These are phyloP conservation scores for Pardalotus punctatus DNA, from an alignment of 2,113 vertebrate genomes.

Conservation along the genomic window DNA sequence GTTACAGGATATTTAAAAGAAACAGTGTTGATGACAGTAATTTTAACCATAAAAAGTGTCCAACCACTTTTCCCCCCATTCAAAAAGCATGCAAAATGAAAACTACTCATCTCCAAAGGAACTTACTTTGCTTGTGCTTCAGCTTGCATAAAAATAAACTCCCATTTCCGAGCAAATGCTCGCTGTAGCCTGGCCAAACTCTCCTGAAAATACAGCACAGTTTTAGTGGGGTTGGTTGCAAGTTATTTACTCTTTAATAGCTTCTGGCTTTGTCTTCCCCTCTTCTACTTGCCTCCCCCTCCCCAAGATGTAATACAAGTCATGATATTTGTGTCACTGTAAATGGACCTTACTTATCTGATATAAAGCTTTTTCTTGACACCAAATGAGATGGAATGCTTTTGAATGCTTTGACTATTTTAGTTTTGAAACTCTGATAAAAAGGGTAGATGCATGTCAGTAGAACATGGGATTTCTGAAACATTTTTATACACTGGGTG, in stretches of 20 bases:
- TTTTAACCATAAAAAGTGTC: background rate
- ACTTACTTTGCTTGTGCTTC: slow-evolving; percentile 99
- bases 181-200: slow-evolving; percentile 95
- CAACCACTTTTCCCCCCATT: background rate
- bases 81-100: background rate
- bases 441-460: background rate
- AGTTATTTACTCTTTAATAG: background rate
- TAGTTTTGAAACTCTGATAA: background rate
- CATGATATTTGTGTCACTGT: background rate
- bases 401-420: background rate
- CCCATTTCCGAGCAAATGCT: slow-evolving; percentile 97
- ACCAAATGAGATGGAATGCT: background rate
- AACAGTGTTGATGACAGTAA: background rate
- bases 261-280: background rate
- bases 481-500: background rate
- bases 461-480: background rate
- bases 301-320: background rate
- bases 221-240: background rate
- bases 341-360: background rate
- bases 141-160: slow-evolving; percentile 99
- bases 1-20: background rate
- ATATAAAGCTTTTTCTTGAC: background rate
- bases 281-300: accelerated
- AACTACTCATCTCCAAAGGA: background rate
- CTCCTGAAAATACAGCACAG: slow-evolving; percentile 79